A percentile compares a stretch with the other conserved stretches of the same genome.
phyloP scores from a whole-genome alignment of 1,140 invertebrate species.

The Leptopilina clavipes region DNA sequence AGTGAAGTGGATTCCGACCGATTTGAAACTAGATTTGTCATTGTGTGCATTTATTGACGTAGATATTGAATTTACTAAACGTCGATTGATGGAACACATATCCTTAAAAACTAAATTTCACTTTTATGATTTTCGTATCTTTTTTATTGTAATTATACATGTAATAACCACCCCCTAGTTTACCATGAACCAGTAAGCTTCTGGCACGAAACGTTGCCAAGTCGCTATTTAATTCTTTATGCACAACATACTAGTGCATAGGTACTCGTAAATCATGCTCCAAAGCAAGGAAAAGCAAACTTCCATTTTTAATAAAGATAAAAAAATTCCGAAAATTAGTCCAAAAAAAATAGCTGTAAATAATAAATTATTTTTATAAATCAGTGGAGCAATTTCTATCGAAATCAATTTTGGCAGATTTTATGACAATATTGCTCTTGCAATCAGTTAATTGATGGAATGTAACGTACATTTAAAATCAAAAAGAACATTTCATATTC shows the following conservation, averaged over 20 bases:
- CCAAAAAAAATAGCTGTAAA: too few species aligned
- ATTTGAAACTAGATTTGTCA: slow-evolving; percentile 22
- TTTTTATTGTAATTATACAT: slow-evolving; percentile 27
- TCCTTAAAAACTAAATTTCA: background rate
- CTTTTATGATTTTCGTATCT: background rate
- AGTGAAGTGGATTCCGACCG: slow-evolving; percentile 47
- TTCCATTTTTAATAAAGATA: background rate
- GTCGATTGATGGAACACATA: background rate
- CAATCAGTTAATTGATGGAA: too few species aligned
- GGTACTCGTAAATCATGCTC: slow-evolving; percentile 20
- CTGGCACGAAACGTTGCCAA: slow-evolving; percentile 32
- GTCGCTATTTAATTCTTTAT: slow-evolving; percentile 29
- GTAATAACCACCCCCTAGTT: background rate
- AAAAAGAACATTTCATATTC: too few species aligned
- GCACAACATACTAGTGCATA: slow-evolving; percentile 13
- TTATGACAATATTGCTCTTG: too few species aligned
- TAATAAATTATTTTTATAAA: too few species aligned
- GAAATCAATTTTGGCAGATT: too few species aligned
- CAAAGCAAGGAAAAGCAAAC: background rate
- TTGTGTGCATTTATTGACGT: background rate
- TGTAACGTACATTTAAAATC: too few species aligned
- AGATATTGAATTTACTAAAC: background rate
- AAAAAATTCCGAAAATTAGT: background rate
- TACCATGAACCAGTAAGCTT: background rate
- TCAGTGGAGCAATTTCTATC: too few species aligned